Percentiles rank a stretch among this genome's conserved stretches.
These are phyloP conservation scores for Bombus waltoni DNA, from an alignment of 1,140 invertebrate genomes.

Conservation along the genomic window DNA sequence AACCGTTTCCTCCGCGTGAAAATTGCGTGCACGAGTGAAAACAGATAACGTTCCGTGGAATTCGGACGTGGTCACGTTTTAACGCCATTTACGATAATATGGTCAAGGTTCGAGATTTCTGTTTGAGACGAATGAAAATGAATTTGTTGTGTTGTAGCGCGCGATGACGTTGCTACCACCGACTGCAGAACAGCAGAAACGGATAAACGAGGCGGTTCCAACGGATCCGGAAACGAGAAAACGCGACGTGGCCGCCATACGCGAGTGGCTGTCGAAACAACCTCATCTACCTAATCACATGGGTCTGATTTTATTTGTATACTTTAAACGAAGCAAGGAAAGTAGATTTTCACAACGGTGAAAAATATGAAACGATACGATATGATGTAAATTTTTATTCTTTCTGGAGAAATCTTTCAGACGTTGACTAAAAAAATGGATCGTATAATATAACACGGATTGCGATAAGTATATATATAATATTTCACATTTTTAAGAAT, in stretches of 20 bases:
- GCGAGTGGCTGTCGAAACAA: slow-evolving; percentile 82
- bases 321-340: too few relatives aligned
- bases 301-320: slow-evolving; percentile 61
- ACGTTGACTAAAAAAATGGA: too few relatives aligned
- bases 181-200: slow-evolving; percentile 76
- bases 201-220: slow-evolving; percentile 75
- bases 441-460: too few relatives aligned
- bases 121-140: background rate
- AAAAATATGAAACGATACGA: too few relatives aligned
- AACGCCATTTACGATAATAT: too few relatives aligned
- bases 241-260: slow-evolving; percentile 73
- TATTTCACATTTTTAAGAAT: too few relatives aligned
- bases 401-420: too few relatives aligned
- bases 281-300: slow-evolving; percentile 81
- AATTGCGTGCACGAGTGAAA: background rate
- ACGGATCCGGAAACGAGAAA: slow-evolving; percentile 77
- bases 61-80: background rate
- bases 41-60: slow-evolving; percentile 10
- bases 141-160: slow-evolving; percentile 19
- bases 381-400: too few relatives aligned
- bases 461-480: too few relatives aligned
- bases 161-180: slow-evolving; percentile 78
- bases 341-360: too few relatives aligned
- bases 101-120: background rate
- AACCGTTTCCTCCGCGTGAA: background rate